Conservation (phyloP, 2,888 invertebrate genomes). For the Lithosia quadra region DNA sequence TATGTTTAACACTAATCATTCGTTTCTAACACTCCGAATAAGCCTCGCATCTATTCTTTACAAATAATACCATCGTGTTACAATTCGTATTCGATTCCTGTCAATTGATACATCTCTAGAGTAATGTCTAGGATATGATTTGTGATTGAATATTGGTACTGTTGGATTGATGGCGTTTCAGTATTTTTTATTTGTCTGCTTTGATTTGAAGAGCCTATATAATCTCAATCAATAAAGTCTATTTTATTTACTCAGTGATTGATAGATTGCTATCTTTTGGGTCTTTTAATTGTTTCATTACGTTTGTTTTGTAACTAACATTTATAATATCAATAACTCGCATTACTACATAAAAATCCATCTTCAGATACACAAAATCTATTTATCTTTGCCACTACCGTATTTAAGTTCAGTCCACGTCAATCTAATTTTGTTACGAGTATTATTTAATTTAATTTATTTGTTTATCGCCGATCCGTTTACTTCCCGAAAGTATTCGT, state of each 20-base stretch:
- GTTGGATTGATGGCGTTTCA: constrained; percentile 15
- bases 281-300: neutral
- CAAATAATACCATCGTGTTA: constrained; percentile 47
- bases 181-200: neutral
- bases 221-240: neutral
- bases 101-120: constrained; percentile 20
- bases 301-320: neutral
- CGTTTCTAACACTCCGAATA: constrained; percentile 48
- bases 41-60: constrained; percentile 43
- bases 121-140: constrained; percentile 20
- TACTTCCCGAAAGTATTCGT: constrained; percentile 43
- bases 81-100: constrained; percentile 28
- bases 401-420: constrained; percentile 49
- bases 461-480: constrained; percentile 55
- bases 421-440: constrained; percentile 30
- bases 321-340: neutral
- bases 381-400: constrained; percentile 34
- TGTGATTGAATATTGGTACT: constrained; percentile 14
- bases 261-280: neutral
- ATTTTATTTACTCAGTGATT: neutral
- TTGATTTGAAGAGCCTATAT: neutral
- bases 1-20: constrained; percentile 49
- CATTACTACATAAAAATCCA: constrained; percentile 18
- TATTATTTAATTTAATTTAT: constrained; percentile 18
- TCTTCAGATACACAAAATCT: constrained; percentile 17